Evolutionary conservation across 2,888 invertebrate genomes (phyloP).

Genomic region (Xylocampa areola): DNA sequence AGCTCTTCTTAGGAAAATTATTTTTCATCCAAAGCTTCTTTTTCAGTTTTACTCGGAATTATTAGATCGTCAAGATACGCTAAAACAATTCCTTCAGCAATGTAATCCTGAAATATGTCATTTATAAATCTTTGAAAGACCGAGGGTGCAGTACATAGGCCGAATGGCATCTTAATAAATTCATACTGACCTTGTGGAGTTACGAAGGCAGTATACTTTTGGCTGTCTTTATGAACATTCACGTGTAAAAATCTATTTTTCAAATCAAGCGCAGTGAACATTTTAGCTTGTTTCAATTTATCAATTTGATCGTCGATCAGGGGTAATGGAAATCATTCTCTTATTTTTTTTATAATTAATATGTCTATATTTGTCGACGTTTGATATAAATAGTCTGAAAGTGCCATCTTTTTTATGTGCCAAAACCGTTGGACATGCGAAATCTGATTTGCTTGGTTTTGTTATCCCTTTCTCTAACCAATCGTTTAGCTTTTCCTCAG

Average conservation of each 20-base stretch:
- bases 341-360: too few species aligned
- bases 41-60: slow-evolving; percentile 37
- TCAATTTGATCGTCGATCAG: too few species aligned
- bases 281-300: slow-evolving; percentile 10
- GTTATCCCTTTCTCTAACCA: slow-evolving; percentile 14
- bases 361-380: too few species aligned
- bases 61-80: slow-evolving; percentile 50
- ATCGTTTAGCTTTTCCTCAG: too few species aligned
- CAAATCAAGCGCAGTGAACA: slow-evolving; percentile 11
- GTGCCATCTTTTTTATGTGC: too few species aligned
- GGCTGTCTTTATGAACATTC: slow-evolving; percentile 32
- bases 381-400: too few species aligned
- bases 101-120: slow-evolving; percentile 24
- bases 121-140: slow-evolving; percentile 26
- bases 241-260: slow-evolving; percentile 12
- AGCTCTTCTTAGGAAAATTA: slow-evolving; percentile 47
- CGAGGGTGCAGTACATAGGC: slow-evolving; percentile 67
- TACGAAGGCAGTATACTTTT: slow-evolving; percentile 72
- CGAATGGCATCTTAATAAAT: slow-evolving; percentile 69
- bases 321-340: slow-evolving; percentile 15
- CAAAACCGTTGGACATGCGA: too few species aligned
- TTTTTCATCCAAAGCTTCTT: slow-evolving; percentile 44
- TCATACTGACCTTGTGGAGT: slow-evolving; percentile 63
- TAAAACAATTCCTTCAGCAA: slow-evolving; percentile 31
- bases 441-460: neutral